Evolutionary conservation across 2,113 vertebrate genomes (phyloP).

Genomic region (Gambusia holbrooki): DNA sequence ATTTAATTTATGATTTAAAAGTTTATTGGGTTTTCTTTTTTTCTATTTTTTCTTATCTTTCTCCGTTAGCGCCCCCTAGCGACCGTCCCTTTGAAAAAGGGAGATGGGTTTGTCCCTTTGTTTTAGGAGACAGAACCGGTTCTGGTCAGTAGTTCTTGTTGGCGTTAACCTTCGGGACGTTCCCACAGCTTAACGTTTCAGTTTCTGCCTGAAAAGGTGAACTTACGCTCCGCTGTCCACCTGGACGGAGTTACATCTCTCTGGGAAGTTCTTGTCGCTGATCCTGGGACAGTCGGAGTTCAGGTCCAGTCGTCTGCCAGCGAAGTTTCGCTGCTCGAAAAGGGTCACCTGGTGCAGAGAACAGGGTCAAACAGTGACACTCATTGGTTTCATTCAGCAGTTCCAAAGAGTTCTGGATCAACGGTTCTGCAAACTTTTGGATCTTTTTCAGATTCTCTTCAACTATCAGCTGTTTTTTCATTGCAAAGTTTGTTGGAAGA

Average conservation of each 20-base stretch:
- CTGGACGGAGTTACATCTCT: conserved; percentile 84
- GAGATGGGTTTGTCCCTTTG: no score
- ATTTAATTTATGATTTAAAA: no score
- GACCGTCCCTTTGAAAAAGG: no score
- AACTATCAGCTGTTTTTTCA: no score
- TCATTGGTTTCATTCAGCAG: no score
- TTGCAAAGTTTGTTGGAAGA: no score
- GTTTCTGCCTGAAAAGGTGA: neutral
- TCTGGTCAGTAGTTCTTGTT: no score
- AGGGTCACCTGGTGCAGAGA: conserved; percentile 78
- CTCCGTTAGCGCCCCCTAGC: no score
- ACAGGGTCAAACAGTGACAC: neutral
- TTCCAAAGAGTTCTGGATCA: neutral
- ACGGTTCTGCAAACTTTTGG: neutral
- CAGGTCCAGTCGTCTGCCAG: conserved; percentile 79
- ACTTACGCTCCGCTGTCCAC: conserved; percentile 84
- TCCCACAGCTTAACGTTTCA: neutral
- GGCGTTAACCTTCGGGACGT: neutral
- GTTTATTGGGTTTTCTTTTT: no score
- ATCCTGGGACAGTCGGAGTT: conserved; percentile 77
- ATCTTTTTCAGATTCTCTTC: no score
- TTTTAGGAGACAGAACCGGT: neutral
- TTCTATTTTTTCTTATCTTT: no score
- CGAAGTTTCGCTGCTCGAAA: conserved; percentile 83
- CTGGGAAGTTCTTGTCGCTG: conserved; percentile 81